phyloP scores from a whole-genome alignment of 2,888 invertebrate species.

The Mantis religiosa region DNA sequence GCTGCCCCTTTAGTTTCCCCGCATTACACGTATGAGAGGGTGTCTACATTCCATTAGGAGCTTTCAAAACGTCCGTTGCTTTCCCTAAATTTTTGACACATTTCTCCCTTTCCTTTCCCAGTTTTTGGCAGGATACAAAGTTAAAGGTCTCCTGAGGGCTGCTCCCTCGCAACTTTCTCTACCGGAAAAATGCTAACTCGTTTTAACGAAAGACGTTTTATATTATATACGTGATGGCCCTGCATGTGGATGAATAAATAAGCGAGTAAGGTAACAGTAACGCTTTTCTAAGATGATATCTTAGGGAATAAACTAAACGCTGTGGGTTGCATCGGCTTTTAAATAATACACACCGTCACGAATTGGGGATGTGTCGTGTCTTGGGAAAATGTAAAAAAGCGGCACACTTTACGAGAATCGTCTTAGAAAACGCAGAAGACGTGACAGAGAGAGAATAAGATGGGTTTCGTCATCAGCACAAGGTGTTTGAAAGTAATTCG shows the following conservation, averaged over 20 bases:
- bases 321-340: background rate
- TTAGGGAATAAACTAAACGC: background rate
- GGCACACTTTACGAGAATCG: background rate
- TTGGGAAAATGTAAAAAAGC: background rate
- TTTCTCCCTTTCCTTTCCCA: background rate
- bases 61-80: conserved; percentile 25
- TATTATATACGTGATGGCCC: conserved; percentile 15
- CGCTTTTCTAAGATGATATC: background rate
- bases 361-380: background rate
- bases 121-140: background rate
- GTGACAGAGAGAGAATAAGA: background rate
- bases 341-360: background rate
- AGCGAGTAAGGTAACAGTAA: background rate
- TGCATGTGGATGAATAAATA: background rate
- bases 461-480: background rate
- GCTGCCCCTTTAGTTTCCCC: background rate
- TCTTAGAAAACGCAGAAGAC: background rate
- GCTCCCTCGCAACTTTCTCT: background rate
- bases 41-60: conserved; percentile 22
- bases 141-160: conserved; percentile 2
- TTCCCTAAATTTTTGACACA: conserved; percentile 25
- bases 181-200: background rate
- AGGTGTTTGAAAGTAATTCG: too few relatives aligned
- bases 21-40: background rate
- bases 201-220: conserved; percentile 14